Evolutionary conservation across 2,113 vertebrate genomes (phyloP).

Genomic region (Phrynocephalus versicolor): DNA sequence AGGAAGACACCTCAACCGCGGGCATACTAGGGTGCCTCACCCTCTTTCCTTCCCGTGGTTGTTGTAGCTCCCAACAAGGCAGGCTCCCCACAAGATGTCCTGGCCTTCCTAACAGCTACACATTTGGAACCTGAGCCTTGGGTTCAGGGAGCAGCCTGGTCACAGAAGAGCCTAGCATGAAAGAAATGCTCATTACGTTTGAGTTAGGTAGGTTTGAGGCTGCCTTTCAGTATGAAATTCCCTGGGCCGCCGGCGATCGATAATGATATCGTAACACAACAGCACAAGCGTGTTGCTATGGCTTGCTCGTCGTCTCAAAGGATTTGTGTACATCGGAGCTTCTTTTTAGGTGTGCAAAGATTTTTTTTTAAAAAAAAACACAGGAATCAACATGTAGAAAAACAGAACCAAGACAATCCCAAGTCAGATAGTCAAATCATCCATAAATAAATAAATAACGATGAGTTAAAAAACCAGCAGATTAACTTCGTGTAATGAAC

Average conservation of each 20-base stretch:
- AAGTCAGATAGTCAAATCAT: too few relatives aligned
- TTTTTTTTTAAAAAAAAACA: too few relatives aligned
- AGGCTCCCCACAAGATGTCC: background rate
- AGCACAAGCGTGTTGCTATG: background rate
- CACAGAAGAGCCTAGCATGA: too few relatives aligned
- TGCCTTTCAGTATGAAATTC: background rate
- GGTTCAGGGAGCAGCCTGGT: too few relatives aligned
- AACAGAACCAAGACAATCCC: too few relatives aligned
- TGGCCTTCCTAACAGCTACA: background rate
- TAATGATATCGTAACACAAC: background rate
- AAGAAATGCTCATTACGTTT: background rate
- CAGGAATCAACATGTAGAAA: too few relatives aligned
- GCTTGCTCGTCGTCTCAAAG: background rate
- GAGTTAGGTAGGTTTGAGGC: background rate
- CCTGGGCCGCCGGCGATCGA: background rate
- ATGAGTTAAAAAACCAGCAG: too few relatives aligned
- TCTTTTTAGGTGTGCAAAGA: background rate
- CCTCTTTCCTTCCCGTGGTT: accelerated
- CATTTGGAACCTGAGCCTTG: background rate
- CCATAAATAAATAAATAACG: too few relatives aligned
- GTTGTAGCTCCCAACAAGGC: too few relatives aligned
- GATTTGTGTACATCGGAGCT: background rate
- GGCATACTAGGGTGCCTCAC: too few relatives aligned
- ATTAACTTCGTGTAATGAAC: too few relatives aligned
- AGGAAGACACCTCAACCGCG: background rate